Base-by-base conservation (phyloP, 2,797 vertebrate genomes). In the Cyprinella venusta region DNA sequence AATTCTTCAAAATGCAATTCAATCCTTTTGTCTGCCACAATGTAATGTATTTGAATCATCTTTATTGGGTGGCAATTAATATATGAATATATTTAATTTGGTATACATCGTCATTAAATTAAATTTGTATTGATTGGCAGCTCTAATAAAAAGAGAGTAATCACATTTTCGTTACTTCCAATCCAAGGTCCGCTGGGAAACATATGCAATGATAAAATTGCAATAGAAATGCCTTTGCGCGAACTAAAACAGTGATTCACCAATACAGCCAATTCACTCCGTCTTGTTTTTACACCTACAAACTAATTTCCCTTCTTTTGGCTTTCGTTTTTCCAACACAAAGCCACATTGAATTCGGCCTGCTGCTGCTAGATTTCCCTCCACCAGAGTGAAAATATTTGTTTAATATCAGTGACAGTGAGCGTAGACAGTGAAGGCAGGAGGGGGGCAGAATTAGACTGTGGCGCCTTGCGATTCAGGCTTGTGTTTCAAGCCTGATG, bases 351-450 rank as follows among this genome's bases (percentile, higher is more conserved):
- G 76, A 86, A 77, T 68, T 72, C 52, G 2, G 18, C 42, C 52
- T 40, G 48, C 61, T 63, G 71, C 8, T 83, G 78, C 82, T 71
- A 76, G 65, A 83, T 87, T 83, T 65, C 71, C 84, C 77, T 65
- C 72, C 84, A 82, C 69, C 76, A 45, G 30, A 40, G 75, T 15
- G 63, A 84, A 87, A 87, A 86, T 87, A 86, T 87, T 82, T 80
- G 72, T 88, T 74, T 85, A 87, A 84, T 87, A 85, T 82, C 79
- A n/a, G 67, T 88, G 79, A 86, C 80, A 68, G 70, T 45, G 75
- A 74, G 71, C 64, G 76, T 13, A 83, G 76, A 84, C 82, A 74
- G 74, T 40, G 52, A 64, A 87, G 65, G 65, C 79, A 67, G 42
- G 76, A 36, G 65, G 36, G 61, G 71, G 52, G 78, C 52, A 50